Evolutionary conservation across 2,797 vertebrate genomes (phyloP), one percentile per base, ranked within the genome.

Genomic region (Numenius phaeopus): DNA sequence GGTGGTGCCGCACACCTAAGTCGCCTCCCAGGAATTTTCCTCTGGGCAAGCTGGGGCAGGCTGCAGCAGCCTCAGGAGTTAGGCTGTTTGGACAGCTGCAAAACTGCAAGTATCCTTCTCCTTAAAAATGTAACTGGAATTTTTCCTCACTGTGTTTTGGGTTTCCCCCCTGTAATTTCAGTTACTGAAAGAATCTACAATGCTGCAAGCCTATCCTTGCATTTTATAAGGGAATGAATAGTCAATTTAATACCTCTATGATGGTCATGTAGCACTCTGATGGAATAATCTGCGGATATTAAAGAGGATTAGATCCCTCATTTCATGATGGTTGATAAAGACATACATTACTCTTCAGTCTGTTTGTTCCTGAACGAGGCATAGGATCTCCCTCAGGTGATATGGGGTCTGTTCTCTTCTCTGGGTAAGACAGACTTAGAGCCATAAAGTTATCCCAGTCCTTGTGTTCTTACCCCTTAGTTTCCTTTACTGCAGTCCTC

Each of bases 331-430:
- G 3, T 30, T 86, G 23, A 78, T 61, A 88, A 59, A 72, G 32
- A 52, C 11, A 34, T 16, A 58, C 0, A 1, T 32, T 49, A 19
- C 5, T 61, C 39, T 77, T 65, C 37, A 49, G 18, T 1, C 54
- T 5, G 7, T 47, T 85, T 80, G n/a, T 13, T 19, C 11, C 23
- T 83, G 59, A 83, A 49, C 0, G 0, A 54, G 15, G 12, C 8
- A 37, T 26, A 24, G 27, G 26, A 30, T 69, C 22, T 27, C 9
- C 66, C 27, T 50, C 47, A 14, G 11, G 18, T 58, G 22, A 66
- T 27, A 26, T 1, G 9, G 40, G 14, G 23, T 80, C 29, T 66
- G 17, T 62, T 83, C 34, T 46, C 24, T 14, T 40, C 32, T 23
- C 34, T 30, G 24, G 6, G 4, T 49, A 49, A 93, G 14, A 65